A percentile compares a stretch with the other conserved stretches of the same genome.
phyloP scores from a whole-genome alignment of 2,113 vertebrate species.

The Dinomys branickii region DNA sequence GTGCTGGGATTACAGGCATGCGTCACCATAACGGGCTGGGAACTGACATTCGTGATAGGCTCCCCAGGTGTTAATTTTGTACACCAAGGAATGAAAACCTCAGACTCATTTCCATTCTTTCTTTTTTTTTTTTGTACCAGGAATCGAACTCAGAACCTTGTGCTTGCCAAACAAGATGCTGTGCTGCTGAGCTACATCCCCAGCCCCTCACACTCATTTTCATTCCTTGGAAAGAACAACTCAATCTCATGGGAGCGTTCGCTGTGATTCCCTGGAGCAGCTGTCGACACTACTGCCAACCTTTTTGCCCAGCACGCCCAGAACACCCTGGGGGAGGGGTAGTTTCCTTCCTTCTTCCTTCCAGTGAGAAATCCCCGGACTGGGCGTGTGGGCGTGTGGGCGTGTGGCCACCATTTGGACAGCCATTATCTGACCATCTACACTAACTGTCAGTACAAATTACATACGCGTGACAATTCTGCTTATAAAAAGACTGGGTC shows the following conservation, averaged over 20 bases:
- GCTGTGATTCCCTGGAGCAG: background rate
- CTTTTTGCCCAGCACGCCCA: background rate
- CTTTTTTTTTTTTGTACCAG: no score
- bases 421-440: no score
- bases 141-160: no score
- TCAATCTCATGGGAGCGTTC: background rate
- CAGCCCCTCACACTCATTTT: background rate
- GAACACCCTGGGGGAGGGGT: background rate
- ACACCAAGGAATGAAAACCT: background rate
- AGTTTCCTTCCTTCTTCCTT: background rate
- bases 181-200: no score
- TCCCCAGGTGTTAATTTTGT: background rate
- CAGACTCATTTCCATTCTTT: background rate
- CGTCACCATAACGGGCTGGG: background rate
- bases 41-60: background rate
- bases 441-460: background rate
- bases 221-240: background rate
- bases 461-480: background rate
- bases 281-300: background rate
- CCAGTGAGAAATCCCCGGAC: background rate
- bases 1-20: no score
- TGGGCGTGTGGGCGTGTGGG: no score
- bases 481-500: background rate
- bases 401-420: background rate
- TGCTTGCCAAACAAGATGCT: no score